Evolutionary conservation across 2,888 invertebrate species (phyloP), one percentile per base, ranked within the genome.

Genomic region (Alitta virens): DNA sequence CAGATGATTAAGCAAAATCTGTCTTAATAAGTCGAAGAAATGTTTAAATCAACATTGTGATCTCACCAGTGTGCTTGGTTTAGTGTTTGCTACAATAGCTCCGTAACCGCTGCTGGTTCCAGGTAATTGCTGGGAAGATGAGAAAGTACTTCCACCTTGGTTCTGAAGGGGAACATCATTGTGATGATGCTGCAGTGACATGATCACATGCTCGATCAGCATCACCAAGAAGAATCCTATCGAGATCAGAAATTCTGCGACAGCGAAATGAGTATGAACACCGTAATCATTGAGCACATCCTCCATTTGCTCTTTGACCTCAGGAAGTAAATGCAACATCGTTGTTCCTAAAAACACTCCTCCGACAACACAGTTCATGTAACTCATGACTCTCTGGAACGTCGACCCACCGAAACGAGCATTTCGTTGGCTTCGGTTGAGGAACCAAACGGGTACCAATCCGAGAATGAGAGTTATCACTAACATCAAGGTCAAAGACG

Each of bases 271-370:
- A 0, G 55, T 63, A 18, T 55, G 33, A n/a, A 58, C 23, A 63
- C 64, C 12, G 60, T 68, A 52, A 23, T 57, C 42, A 26, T 63
- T 38, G 14, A 70, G 38, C 18, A 64, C 56, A 0, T 63, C 63
- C 5, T 68, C 65, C 64, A 80, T 72, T 50, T 75, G 71, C 51
- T 78, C 75, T 33, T 74, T 66, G 0, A 79, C 79, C 66, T 80
- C 78, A 1, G 82, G 80, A 23, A 83, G 66, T 7, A 83, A 70
- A 54, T 78, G 75, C 2, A 83, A 68, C 42, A 83, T 74, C 60
- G 78, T 80, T 56, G 80, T 78, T 0, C 77, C 81, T 12, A 83
- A 70, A 65, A 83, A 83, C 9, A 83, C 78, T 2, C 83, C 83
- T 12, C 80, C 82, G 21, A 79, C 75, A 52, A 82, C 70, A 62